Evolutionary conservation across 1,140 invertebrate genomes (phyloP).

Genomic region (Drosophila saltans): DNA sequence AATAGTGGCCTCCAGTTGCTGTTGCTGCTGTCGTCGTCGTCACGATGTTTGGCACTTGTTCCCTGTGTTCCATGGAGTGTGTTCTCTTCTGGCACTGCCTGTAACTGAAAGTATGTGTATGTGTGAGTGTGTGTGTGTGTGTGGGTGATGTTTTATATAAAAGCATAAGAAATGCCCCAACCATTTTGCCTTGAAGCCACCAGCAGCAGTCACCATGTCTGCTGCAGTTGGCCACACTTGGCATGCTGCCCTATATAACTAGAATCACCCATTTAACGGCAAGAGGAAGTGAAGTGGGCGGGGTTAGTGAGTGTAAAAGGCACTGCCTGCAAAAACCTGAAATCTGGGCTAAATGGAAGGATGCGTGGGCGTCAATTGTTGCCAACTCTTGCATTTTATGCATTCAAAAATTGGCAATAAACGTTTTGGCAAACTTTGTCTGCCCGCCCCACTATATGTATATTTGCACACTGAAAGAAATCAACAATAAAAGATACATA

Average conservation of each 20-base stretch:
- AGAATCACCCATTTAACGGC: background rate
- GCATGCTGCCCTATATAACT: conserved; percentile 70
- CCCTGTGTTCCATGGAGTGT: conserved; percentile 22
- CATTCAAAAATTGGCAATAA: conserved; percentile 80
- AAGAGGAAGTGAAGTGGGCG: background rate
- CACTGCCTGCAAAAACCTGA: background rate
- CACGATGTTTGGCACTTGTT: conserved; percentile 70
- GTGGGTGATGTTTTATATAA: conserved; percentile 40
- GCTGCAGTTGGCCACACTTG: conserved; percentile 55
- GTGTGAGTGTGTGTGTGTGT: conserved; percentile 16
- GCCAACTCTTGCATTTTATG: conserved; percentile 72
- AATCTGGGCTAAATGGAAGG: conserved; percentile 14
- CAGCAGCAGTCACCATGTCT: conserved; percentile 43
- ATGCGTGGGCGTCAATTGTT: conserved; percentile 68
- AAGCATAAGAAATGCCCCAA: conserved; percentile 9
- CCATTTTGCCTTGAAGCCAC: conserved; percentile 24
- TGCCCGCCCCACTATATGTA: conserved; percentile 21
- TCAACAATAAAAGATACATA: background rate
- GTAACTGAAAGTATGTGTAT: background rate
- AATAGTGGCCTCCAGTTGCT: conserved; percentile 39
- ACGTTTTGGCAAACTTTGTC: conserved; percentile 70
- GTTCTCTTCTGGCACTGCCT: conserved; percentile 8
- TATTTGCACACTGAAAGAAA: conserved; percentile 35
- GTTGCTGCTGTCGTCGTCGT: conserved; percentile 36
- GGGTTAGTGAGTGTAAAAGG: background rate